Percentiles rank a stretch among this genome's conserved stretches.
These are phyloP conservation scores for Troglohyphantes excavatus DNA, from an alignment of 2,888 invertebrate genomes.

Conservation along the genomic window DNA sequence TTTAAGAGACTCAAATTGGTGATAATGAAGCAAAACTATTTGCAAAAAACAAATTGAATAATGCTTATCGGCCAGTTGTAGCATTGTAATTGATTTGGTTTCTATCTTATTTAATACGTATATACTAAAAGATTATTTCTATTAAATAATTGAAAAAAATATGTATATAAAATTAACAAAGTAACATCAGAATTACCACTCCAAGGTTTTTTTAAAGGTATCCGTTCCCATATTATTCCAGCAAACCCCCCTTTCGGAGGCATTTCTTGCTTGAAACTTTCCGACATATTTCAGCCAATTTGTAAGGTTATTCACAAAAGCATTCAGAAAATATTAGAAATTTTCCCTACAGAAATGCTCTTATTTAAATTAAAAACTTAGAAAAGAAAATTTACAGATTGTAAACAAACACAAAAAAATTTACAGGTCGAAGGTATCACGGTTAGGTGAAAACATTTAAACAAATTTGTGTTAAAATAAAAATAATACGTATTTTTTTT, in stretches of 20 bases:
- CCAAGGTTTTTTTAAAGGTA: conserved; percentile 88
- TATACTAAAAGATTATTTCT: too few relatives aligned
- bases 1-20: too few relatives aligned
- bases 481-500: too few relatives aligned
- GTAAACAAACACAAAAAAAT: background rate
- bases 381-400: background rate
- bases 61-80: too few relatives aligned
- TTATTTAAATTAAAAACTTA: background rate
- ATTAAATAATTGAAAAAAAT: background rate
- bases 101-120: too few relatives aligned
- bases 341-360: background rate
- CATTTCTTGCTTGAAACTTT: conserved; percentile 89
- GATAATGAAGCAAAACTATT: too few relatives aligned
- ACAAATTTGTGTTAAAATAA: too few relatives aligned
- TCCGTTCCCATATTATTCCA: conserved; percentile 88
- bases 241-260: conserved; percentile 96
- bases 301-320: background rate
- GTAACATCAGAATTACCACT: conserved; percentile 85
- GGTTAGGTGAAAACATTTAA: conserved; percentile 37
- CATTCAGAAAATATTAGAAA: background rate
- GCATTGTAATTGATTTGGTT: too few relatives aligned
- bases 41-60: too few relatives aligned
- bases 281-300: conserved; percentile 30
- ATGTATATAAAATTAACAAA: background rate
- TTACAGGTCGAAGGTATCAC: conserved; percentile 44